A percentile compares a stretch with the other conserved stretches of the same genome.
phyloP scores from a whole-genome alignment of 2,888 invertebrate genomes.

The Pseudococcus jackbeardsleyi region DNA sequence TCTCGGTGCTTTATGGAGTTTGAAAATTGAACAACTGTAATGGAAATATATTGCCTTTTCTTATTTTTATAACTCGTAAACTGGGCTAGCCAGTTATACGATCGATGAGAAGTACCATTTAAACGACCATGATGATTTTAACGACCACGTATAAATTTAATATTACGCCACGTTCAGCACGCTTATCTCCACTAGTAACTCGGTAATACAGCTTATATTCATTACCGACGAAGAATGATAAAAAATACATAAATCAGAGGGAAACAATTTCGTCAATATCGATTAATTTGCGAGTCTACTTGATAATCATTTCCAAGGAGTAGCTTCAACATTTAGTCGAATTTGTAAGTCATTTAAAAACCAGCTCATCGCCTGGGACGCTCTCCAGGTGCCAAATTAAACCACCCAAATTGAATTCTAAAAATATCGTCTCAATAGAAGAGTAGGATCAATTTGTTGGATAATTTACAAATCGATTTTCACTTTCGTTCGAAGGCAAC shows the following conservation, averaged over 20 bases:
- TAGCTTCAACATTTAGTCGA: neutral
- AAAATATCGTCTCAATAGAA: neutral
- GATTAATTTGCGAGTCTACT: neutral
- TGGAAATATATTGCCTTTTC: neutral
- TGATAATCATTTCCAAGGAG: neutral
- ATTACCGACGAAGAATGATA: neutral
- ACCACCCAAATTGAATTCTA: constrained; percentile 8
- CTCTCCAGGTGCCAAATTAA: neutral
- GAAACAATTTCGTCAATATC: neutral
- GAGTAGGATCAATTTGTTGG: neutral
- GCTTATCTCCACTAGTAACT: neutral
- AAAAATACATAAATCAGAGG: neutral
- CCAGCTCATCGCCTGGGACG: neutral
- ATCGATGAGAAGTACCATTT: neutral
- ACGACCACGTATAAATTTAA: neutral
- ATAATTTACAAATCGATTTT: neutral
- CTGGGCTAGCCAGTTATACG: neutral
- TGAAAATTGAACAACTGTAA: neutral
- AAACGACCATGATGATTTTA: neutral
- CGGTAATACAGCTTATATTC: neutral
- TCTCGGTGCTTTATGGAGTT: neutral
- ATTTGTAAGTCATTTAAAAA: neutral
- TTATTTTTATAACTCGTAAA: neutral
- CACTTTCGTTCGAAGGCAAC: neutral
- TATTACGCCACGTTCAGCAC: neutral